phyloP scores from a whole-genome alignment of 2,888 invertebrate genomes.

The Beris chalybata region DNA sequence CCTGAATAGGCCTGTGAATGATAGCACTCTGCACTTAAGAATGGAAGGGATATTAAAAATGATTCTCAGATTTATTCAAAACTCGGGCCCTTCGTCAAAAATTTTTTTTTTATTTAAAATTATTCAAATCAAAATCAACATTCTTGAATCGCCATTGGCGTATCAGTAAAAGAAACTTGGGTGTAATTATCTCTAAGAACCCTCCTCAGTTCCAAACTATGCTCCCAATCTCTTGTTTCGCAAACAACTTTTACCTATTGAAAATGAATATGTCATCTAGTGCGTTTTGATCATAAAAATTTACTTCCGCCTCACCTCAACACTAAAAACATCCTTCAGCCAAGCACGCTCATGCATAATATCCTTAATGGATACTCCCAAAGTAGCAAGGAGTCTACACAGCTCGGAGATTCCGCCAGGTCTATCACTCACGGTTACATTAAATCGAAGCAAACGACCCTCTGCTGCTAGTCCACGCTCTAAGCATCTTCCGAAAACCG shows the following conservation, averaged over 20 bases:
- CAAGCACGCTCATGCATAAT: slow-evolving; percentile 95
- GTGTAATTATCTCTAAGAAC: slow-evolving; percentile 61
- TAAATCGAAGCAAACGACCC: slow-evolving; percentile 74
- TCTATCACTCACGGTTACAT: slow-evolving; percentile 78
- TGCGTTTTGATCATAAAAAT: slow-evolving; percentile 48
- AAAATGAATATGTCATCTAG: slow-evolving; percentile 31
- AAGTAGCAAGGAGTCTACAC: slow-evolving; percentile 71
- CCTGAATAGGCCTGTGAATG: too few species aligned
- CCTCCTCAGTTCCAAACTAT: slow-evolving; percentile 66
- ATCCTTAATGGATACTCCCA: slow-evolving; percentile 91
- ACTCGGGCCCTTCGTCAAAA: too few species aligned
- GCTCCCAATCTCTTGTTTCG: slow-evolving; percentile 83
- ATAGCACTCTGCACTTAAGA: too few species aligned
- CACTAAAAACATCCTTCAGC: slow-evolving; percentile 87
- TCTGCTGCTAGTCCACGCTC: slow-evolving; percentile 88
- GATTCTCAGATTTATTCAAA: too few species aligned
- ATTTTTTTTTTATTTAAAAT: too few species aligned
- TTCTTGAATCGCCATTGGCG: slow-evolving; percentile 50
- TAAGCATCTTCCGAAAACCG: slow-evolving; percentile 82
- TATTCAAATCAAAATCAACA: not conserved
- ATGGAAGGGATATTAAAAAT: too few species aligned
- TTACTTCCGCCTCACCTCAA: slow-evolving; percentile 58
- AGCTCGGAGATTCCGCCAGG: slow-evolving; percentile 88
- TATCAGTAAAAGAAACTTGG: slow-evolving; percentile 59
- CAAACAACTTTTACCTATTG: slow-evolving; percentile 82